Base-by-base conservation (phyloP, 2,888 invertebrate species). In the Drosophila koepferae region DNA sequence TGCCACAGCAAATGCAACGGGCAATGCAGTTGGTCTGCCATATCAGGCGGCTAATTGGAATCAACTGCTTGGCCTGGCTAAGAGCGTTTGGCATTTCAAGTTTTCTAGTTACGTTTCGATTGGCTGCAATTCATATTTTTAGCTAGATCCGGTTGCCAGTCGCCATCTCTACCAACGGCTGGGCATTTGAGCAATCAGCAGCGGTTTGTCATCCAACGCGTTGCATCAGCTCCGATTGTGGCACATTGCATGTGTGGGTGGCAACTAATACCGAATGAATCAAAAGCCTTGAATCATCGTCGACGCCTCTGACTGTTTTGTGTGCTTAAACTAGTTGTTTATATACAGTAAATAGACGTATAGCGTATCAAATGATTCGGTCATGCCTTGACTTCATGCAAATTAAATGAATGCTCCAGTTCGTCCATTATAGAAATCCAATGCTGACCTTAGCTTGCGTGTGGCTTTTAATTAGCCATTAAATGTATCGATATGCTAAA, bases 401-500 rank as follows among this genome's bases (percentile, higher is more conserved):
- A 82, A 80, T 71, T 59, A 51, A 51, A 43, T 74, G 81, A 51
- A 43, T 75, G 83, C 58, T 80, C 81, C 63, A 78, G 62, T 77
- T 85, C 70, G 28, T 12, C 34, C 23, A 41, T 14, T 28, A 43
- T 43, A 41, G 63, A 59, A 71, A 66, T 54, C 68, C 67, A 70
- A 66, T 56, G 63, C 48, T 77, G 73, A 81, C 73, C 86, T 71
- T 74, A 63, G 23, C 12, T 60, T 74, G 74, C 78, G 80, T 87
- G 61, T 49, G 66, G 51, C 65, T 70, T 71, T 65, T 46, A 68
- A 82, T 72, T 88, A 86, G 20, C 61, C 41, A 63, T 38, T 69
- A 48, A 60, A 58, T 60, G 44, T 61, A 56, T 46, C 10, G 48
- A 31, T n/a, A 72, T 58, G 66, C 60, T 44, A 44, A 59, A 54